Evolutionary conservation across 1,140 invertebrate genomes (phyloP).

Genomic region (Musca vetustissima): DNA sequence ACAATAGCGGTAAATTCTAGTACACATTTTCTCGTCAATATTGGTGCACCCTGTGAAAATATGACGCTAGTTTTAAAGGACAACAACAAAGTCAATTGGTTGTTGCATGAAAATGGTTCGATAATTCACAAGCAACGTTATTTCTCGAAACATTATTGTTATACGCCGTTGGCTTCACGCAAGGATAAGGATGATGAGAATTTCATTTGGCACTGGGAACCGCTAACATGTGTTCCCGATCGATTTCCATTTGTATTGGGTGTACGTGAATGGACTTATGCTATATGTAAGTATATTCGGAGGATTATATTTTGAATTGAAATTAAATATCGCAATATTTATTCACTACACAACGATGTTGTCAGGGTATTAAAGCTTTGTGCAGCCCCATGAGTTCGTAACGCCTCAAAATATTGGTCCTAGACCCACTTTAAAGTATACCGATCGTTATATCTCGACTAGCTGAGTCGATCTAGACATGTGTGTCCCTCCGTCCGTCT

Average conservation of each 20-base stretch:
- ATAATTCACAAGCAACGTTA: conserved; percentile 35
- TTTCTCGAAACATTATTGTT: conserved; percentile 49
- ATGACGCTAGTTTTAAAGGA: conserved; percentile 37
- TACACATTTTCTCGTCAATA: conserved; percentile 34
- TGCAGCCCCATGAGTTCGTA: too few species aligned
- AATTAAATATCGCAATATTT: too few species aligned
- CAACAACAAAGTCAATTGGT: conserved; percentile 39
- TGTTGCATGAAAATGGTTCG: conserved; percentile 44
- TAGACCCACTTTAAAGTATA: too few species aligned
- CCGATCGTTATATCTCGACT: too few species aligned
- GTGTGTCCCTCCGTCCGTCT: too few species aligned
- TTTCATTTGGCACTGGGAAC: conserved; percentile 43
- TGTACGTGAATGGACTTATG: conserved; percentile 49
- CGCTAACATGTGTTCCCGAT: conserved; percentile 40
- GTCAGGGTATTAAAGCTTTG: too few species aligned
- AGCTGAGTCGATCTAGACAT: too few species aligned
- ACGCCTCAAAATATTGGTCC: too few species aligned
- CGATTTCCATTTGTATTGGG: conserved; percentile 42
- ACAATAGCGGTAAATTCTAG: not conserved
- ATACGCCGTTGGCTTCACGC: conserved; percentile 29
- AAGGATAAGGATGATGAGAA: not conserved
- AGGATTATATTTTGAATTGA: too few species aligned
- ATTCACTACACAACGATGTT: too few species aligned
- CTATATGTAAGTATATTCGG: conserved; percentile 45
- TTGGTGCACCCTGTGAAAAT: conserved; percentile 42